Percentiles rank a stretch among this genome's conserved stretches.
phyloP scores from a whole-genome alignment of 2,888 invertebrate species.

The Embidobia sp. region DNA sequence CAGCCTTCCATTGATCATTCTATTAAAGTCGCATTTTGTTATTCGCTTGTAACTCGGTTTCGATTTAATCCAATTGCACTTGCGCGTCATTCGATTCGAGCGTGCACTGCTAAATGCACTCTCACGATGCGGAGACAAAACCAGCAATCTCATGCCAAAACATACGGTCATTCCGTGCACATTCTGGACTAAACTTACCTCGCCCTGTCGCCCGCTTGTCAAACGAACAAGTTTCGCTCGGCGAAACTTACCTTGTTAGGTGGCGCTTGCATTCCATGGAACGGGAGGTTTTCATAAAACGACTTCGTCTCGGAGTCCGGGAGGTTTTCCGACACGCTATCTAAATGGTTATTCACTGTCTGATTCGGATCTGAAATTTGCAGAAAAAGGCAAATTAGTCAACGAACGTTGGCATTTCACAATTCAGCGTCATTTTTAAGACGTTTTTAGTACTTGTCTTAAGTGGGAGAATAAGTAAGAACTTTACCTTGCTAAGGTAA shows the following conservation, averaged over 20 bases:
- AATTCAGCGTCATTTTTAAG: too few species aligned
- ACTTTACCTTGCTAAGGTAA: too few species aligned
- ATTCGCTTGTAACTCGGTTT: too few species aligned
- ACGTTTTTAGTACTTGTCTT: too few species aligned
- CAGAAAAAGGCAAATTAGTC: conserved; percentile 28
- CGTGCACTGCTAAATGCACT: conserved; percentile 23
- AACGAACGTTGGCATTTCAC: too few species aligned
- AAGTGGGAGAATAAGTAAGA: too few species aligned
- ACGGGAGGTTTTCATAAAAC: conserved; percentile 96
- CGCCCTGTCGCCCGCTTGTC: conserved; percentile 14
- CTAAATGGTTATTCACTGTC: conserved; percentile 79
- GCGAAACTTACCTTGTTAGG: conserved; percentile 91
- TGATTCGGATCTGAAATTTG: conserved; percentile 79
- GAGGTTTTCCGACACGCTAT: conserved; percentile 85
- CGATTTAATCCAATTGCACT: conserved; percentile 29
- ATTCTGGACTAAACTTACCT: conserved; percentile 52
- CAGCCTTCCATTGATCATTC: too few species aligned
- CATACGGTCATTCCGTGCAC: conserved; percentile 15
- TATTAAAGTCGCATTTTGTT: too few species aligned
- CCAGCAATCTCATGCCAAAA: conserved; percentile 52
- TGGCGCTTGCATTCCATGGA: conserved; percentile 96
- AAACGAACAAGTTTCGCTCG: conserved; percentile 5
- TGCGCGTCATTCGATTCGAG: conserved; percentile 36
- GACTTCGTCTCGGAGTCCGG: conserved; percentile 91
- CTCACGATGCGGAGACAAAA: conserved; percentile 21